Percentiles rank a stretch among this genome's conserved stretches.
Conservation (phyloP, 1,140 invertebrate species). For the Campoletis sonorensis region DNA sequence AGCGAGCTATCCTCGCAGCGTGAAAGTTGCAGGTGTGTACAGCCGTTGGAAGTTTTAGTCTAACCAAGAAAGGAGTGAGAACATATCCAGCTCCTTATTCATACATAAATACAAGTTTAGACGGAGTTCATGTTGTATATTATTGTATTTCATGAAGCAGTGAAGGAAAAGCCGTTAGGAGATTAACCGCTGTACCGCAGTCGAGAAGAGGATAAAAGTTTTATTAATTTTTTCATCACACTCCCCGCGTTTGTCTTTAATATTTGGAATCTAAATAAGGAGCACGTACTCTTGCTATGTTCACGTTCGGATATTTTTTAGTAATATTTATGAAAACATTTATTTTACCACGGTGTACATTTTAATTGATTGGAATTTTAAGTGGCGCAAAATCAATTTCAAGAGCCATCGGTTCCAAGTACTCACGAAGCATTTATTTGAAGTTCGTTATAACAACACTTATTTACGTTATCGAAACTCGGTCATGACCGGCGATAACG, state of each 20-base stretch:
- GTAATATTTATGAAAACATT: too few relatives aligned
- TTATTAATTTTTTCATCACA: background rate
- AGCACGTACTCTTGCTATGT: too few relatives aligned
- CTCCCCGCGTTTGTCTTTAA: too few relatives aligned
- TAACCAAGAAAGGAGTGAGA: constrained; percentile 14
- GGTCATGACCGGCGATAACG: background rate
- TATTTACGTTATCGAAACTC: background rate
- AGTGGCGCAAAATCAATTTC: too few relatives aligned
- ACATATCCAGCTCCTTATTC: background rate
- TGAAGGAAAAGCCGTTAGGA: background rate
- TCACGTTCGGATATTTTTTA: too few relatives aligned
- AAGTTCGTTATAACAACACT: too few relatives aligned
- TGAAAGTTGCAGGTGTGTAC: constrained; percentile 24
- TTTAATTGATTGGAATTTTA: too few relatives aligned
- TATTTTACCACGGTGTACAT: too few relatives aligned
- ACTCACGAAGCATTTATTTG: too few relatives aligned
- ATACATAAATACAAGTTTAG: background rate
- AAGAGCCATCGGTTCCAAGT: too few relatives aligned
- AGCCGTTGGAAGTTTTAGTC: constrained; percentile 36
- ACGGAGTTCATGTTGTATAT: background rate
- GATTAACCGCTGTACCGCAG: constrained; percentile 3
- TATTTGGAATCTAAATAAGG: too few relatives aligned
- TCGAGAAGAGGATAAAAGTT: constrained; percentile 6
- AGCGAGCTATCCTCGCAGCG: constrained; percentile 25
- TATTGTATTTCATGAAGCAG: background rate